Base-by-base conservation (phyloP, 2,113 vertebrate genomes). In the Desmodus rotundus region DNA sequence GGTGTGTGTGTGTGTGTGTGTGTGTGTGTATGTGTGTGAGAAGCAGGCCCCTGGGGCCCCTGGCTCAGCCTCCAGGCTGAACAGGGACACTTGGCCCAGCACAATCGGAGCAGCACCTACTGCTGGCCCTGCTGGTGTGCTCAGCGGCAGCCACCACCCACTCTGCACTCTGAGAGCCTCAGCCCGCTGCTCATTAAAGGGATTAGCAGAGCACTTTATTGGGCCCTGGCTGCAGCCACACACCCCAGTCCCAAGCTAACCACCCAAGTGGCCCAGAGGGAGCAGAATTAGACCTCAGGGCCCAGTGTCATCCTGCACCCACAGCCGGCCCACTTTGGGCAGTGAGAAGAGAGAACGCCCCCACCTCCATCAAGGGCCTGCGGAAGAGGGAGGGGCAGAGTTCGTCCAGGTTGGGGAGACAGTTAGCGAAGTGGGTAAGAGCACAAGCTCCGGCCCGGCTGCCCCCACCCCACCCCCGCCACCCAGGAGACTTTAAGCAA, bases 41-140 rank as follows among this genome's bases (percentile, higher is more conserved):
- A 73, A 52, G 78, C 74, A 22, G 38, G 54, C 56, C 20, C 47
- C 86, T 26, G 36, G 41, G 70, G 8, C 16, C 74, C 67, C 65
- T 17, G 31, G 54, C 11, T 82, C 91, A 41, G 74, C 41, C 92
- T 67, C 26, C 5, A n/a, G 88, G 54, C 41, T 50, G 47, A 72
- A 41, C 41, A 56, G 54, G 20, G 87, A 45, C 19, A 67, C 90
- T 70, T 88, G 72, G 31, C 68, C 45, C 7, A 43, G 47, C 65
- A 73, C 43, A 14, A 38, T 41, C 61, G 98, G 97, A 96, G 98
- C 94, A 89, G 96, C 93, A 96, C 98, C 97, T 96, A 97, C 38
- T 8, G 85, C 22, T 3, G 5, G 8, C 50, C 33, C 67, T 78
- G 43, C 68, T 10, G 77, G 61, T 13, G 70, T 20, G 61, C 92